Evolutionary conservation across 2,797 vertebrate genomes (phyloP).

Genomic region (Melanotaenia nigrans): DNA sequence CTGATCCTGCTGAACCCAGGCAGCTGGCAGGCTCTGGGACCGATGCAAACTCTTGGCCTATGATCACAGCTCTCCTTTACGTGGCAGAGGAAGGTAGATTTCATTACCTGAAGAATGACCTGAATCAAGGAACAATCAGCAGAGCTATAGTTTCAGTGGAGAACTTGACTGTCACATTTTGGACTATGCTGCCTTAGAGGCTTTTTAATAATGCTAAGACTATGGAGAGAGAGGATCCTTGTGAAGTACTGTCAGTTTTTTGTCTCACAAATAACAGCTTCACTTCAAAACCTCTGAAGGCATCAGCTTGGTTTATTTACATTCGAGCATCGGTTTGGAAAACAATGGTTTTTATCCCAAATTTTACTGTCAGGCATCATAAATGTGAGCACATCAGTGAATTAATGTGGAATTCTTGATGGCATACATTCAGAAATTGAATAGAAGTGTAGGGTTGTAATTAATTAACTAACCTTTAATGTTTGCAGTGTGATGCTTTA

Average conservation of each 20-base stretch:
- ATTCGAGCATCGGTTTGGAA: background rate
- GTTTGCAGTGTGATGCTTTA: background rate
- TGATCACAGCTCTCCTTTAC: slow-evolving; percentile 28
- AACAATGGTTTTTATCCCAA: background rate
- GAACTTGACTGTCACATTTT: slow-evolving; percentile 28
- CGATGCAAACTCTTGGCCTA: slow-evolving; percentile 26
- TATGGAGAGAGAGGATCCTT: slow-evolving; percentile 16
- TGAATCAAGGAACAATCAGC: slow-evolving; percentile 38
- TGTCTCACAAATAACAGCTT: slow-evolving; percentile 2
- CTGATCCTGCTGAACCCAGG: slow-evolving; percentile 23
- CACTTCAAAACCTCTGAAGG: slow-evolving; percentile 3
- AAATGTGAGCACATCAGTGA: background rate
- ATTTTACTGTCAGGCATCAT: background rate
- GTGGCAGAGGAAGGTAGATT: slow-evolving; percentile 18
- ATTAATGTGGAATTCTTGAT: background rate
- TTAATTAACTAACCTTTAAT: too few species aligned
- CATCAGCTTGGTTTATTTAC: slow-evolving; percentile 1
- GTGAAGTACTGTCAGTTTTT: slow-evolving; percentile 16
- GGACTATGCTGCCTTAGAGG: slow-evolving; percentile 25
- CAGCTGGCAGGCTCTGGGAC: slow-evolving; percentile 14
- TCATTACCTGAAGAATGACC: slow-evolving; percentile 23
- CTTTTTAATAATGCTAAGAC: slow-evolving; percentile 17
- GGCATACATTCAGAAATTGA: too few species aligned
- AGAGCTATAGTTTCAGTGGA: slow-evolving; percentile 45
- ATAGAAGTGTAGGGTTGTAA: too few species aligned